These are phyloP conservation scores for Propithecus coquereli DNA, from an alignment of 2,113 vertebrate species.

Conservation along the genomic window DNA sequence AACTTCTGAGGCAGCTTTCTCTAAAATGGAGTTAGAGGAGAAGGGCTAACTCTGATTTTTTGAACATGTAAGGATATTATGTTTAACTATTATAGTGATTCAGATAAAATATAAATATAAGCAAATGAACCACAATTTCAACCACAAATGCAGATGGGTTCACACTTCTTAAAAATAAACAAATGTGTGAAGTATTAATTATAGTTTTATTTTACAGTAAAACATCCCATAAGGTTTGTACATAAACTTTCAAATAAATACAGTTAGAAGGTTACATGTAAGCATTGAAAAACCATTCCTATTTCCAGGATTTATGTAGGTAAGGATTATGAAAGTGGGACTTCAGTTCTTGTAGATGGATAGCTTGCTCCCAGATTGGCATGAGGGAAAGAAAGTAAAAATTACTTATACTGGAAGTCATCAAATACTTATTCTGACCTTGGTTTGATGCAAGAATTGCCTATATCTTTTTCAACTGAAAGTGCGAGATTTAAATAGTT, in stretches of 20 bases:
- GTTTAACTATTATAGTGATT: conserved; percentile 17
- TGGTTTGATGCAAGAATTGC: not conserved
- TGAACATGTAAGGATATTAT: not conserved
- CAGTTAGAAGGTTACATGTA: conserved; percentile 2
- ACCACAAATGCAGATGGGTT: conserved; percentile 24
- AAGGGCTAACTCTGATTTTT: not conserved
- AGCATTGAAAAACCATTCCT: conserved; percentile 10
- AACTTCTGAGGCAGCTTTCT: not conserved
- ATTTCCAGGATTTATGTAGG: not conserved
- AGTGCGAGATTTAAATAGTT: not conserved
- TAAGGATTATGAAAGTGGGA: not conserved
- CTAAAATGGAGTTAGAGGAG: not conserved
- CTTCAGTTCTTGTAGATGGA: not conserved
- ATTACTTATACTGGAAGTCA: not conserved
- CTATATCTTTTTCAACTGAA: not conserved
- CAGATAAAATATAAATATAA: conserved; percentile 49
- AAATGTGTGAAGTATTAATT: conserved; percentile 37
- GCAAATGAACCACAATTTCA: not conserved
- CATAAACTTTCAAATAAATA: conserved; percentile 50
- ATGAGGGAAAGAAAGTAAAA: not conserved
- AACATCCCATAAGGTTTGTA: conserved; percentile 40
- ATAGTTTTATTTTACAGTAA: conserved; percentile 20
- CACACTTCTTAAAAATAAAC: conserved; percentile 34
- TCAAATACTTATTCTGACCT: not conserved
- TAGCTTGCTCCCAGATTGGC: not conserved